Evolutionary conservation across 2,113 vertebrate genomes (phyloP).

Genomic region (Corvus hawaiiensis): DNA sequence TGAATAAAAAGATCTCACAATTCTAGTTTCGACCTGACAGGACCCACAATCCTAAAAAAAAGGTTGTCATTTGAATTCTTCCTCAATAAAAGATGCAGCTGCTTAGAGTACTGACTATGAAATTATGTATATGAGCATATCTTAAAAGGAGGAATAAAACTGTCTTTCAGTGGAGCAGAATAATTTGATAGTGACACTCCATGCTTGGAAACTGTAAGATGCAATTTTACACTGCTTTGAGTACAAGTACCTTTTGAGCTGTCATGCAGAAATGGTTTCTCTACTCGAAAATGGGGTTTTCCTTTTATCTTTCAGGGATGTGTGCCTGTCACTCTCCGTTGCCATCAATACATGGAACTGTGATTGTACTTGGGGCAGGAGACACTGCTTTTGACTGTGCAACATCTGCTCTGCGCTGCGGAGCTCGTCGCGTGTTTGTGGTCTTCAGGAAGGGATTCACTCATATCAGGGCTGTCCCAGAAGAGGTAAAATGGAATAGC

Average conservation of each 20-base stretch:
- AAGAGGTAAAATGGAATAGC: slow-evolving; percentile 80
- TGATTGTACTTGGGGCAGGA: slow-evolving; percentile 91
- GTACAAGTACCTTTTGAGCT: slow-evolving; percentile 78
- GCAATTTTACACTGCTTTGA: slow-evolving; percentile 84
- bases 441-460: slow-evolving; percentile 93
- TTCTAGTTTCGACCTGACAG: slow-evolving; percentile 40
- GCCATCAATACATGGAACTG: slow-evolving; percentile 82
- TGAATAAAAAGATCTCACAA: slow-evolving; percentile 1
- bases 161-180: slow-evolving; percentile 81
- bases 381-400: slow-evolving; percentile 98
- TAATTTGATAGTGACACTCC: slow-evolving; percentile 83
- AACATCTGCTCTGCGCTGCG: slow-evolving; percentile 92
- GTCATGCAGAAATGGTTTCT: slow-evolving; percentile 78
- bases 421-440: slow-evolving; percentile 86
- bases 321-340: slow-evolving; percentile 82
- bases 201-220: slow-evolving; percentile 74
- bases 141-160: slow-evolving; percentile 75
- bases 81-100: slow-evolving; percentile 55
- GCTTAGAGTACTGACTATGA: slow-evolving; percentile 71
- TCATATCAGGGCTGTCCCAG: slow-evolving; percentile 87
- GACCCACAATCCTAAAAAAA: slow-evolving; percentile 39
- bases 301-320: slow-evolving; percentile 85
- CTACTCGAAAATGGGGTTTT: slow-evolving; percentile 72
- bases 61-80: slow-evolving; percentile 45
- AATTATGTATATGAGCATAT: slow-evolving; percentile 78